These are phyloP conservation scores for Orthosia cruda DNA, from an alignment of 2,888 invertebrate genomes.

Conservation along the genomic window DNA sequence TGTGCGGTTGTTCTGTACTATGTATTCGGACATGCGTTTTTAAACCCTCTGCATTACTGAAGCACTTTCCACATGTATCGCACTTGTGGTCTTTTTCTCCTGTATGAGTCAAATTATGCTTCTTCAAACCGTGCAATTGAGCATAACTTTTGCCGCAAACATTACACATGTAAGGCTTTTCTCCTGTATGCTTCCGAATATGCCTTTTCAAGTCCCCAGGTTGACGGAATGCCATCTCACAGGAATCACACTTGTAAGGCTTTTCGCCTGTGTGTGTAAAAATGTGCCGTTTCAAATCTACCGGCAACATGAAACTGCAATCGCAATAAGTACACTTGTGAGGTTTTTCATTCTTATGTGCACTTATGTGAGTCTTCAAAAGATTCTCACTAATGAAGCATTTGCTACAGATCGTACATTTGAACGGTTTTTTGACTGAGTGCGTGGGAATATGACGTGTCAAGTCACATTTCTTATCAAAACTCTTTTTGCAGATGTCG, in stretches of 20 bases:
- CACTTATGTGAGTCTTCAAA: conserved; percentile 41
- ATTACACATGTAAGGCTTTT: conserved; percentile 42
- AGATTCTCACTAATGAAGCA: conserved; percentile 25
- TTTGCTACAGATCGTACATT: conserved; percentile 32
- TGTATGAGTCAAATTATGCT: conserved; percentile 27
- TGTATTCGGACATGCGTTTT: conserved; percentile 14
- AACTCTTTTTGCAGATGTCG: conserved; percentile 33
- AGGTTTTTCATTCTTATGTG: conserved; percentile 45
- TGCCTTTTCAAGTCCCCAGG: conserved; percentile 36
- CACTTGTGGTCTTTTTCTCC: conserved; percentile 29
- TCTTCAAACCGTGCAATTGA: conserved; percentile 38
- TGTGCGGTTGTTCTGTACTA: conserved; percentile 21
- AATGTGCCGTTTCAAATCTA: conserved; percentile 42
- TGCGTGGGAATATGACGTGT: conserved; percentile 13
- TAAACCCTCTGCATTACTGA: conserved; percentile 7
- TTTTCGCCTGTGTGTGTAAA: conserved; percentile 49
- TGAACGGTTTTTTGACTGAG: conserved; percentile 14
- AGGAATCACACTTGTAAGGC: conserved; percentile 33
- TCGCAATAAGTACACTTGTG: conserved; percentile 29
- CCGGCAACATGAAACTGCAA: conserved; percentile 29
- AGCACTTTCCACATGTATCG: conserved; percentile 20
- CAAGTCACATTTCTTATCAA: neutral
- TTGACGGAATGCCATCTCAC: conserved; percentile 38
- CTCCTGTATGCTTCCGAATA: conserved; percentile 34
- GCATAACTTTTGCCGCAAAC: conserved; percentile 34